A percentile compares a stretch with the other conserved stretches of the same genome.
Evolutionary conservation across 1,140 invertebrate genomes (phyloP).

Genomic region (Drosophila kikkawai): DNA sequence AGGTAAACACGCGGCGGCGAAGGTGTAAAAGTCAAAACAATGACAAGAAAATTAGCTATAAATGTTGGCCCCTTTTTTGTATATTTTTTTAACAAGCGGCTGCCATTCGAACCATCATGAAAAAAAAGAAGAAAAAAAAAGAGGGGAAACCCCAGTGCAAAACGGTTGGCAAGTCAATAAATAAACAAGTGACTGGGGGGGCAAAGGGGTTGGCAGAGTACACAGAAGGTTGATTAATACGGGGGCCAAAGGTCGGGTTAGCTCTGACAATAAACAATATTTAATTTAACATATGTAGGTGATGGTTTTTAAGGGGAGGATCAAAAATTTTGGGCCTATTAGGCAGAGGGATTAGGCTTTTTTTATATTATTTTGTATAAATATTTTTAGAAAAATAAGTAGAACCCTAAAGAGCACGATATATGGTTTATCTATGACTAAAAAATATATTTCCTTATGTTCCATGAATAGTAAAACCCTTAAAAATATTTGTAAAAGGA

Average conservation of each 20-base stretch:
- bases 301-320: background rate
- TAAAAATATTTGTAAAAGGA: too few species aligned
- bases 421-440: too few species aligned
- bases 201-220: constrained; percentile 6
- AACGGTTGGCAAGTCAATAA: constrained; percentile 62
- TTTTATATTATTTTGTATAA: background rate
- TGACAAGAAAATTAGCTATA: constrained; percentile 71
- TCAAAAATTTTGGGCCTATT: background rate
- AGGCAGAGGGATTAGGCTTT: background rate
- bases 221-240: constrained; percentile 60
- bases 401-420: too few species aligned
- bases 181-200: constrained; percentile 42
- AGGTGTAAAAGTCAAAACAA: constrained; percentile 67
- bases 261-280: constrained; percentile 64
- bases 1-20: constrained; percentile 58
- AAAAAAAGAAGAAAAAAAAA: constrained; percentile 3
- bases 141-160: constrained; percentile 15
- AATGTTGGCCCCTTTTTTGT: constrained; percentile 48
- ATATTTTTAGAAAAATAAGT: background rate
- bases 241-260: constrained; percentile 52
- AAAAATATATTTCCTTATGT: too few species aligned
- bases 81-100: constrained; percentile 37
- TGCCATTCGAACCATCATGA: constrained; percentile 19
- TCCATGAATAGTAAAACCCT: too few species aligned
- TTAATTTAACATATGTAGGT: constrained; percentile 57